These are phyloP conservation scores for Diadromus collaris DNA, from an alignment of 2,888 invertebrate species.

Conservation along the genomic window DNA sequence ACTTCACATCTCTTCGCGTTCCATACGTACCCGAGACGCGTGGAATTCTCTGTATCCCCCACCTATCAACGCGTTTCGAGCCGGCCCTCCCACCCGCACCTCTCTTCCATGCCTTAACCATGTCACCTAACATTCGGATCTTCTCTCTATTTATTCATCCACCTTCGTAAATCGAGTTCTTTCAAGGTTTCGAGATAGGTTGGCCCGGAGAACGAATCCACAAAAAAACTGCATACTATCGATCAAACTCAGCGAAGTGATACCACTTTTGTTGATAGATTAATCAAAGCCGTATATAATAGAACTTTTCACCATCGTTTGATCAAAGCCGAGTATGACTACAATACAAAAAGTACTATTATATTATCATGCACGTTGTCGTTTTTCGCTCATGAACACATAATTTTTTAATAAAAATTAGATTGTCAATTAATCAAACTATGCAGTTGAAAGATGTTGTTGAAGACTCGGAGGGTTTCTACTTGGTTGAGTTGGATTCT, in stretches of 20 bases:
- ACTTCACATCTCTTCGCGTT: slow-evolving; percentile 23
- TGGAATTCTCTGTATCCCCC: slow-evolving; percentile 14
- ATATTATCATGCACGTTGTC: neutral
- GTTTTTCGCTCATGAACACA: neutral
- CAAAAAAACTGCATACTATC: slow-evolving; percentile 47
- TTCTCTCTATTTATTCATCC: slow-evolving; percentile 46
- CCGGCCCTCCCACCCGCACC: neutral
- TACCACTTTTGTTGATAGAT: neutral
- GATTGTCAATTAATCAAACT: no score
- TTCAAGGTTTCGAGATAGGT: slow-evolving; percentile 31
- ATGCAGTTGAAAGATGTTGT: no score
- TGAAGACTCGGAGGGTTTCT: no score
- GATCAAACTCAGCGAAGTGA: slow-evolving; percentile 42
- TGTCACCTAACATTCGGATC: slow-evolving; percentile 31
- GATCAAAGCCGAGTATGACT: neutral
- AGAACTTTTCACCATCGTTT: neutral
- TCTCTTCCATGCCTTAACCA: slow-evolving; percentile 22
- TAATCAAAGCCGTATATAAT: neutral
- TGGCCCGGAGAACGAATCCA: slow-evolving; percentile 22
- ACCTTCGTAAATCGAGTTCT: slow-evolving; percentile 50
- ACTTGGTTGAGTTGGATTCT: neutral
- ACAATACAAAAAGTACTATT: no score
- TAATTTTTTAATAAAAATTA: no score
- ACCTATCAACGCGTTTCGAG: neutral
- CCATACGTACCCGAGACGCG: slow-evolving; percentile 4